Conservation (phyloP, 2,888 invertebrate species). For the Tanypteryx hageni region DNA sequence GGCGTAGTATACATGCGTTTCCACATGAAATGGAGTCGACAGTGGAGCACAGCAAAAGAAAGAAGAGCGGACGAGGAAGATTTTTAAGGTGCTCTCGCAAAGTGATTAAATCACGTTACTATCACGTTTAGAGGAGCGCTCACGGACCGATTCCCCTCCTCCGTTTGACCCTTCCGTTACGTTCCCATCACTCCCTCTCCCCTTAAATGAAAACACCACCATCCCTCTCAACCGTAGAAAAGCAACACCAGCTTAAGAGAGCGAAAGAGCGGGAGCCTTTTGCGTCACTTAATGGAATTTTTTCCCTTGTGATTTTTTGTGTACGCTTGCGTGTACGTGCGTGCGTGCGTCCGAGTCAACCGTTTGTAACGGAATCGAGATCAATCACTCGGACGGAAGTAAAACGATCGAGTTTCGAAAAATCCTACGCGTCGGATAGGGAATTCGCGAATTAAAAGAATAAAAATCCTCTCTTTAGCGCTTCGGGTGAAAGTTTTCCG, state of each 20-base stretch:
- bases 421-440: background rate
- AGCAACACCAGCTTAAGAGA: no score
- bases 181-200: background rate
- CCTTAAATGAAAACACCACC: background rate
- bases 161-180: background rate
- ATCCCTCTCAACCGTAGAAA: no score
- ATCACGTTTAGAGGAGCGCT: background rate
- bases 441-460: background rate
- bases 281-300: background rate
- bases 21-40: no score
- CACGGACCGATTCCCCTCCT: background rate
- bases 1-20: no score
- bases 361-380: background rate
- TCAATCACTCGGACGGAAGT: background rate
- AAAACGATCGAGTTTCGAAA: background rate
- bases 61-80: no score
- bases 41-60: no score
- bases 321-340: background rate
- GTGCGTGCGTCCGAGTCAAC: background rate
- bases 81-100: background rate
- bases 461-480: background rate
- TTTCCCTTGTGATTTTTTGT: background rate
- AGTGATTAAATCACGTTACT: background rate
- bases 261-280: background rate
- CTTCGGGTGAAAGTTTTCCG: conserved; percentile 20